Evolutionary conservation across 2,797 vertebrate genomes (phyloP), one percentile per base, ranked within the genome.

Genomic region (Myotis pilosus): DNA sequence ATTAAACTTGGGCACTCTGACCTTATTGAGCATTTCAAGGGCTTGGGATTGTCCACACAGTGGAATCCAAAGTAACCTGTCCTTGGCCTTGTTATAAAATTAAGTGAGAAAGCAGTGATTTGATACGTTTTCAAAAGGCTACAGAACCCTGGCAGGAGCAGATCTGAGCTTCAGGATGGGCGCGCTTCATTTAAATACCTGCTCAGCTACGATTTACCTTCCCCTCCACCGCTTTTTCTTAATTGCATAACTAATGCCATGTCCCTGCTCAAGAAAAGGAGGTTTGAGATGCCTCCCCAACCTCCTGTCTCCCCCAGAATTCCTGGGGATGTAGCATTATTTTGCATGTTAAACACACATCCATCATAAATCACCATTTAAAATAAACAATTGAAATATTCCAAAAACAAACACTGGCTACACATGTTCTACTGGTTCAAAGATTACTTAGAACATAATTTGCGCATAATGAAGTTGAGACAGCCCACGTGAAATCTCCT

Each of bases 401-500:
- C 88, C 75, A 94, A 97, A 98, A 97, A 96, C 93, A 97, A 98
- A 96, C 93, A 95, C 79, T 92, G 87, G 85, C 78, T 96, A 66
- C 53, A 72, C 83, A 96, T 93, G 95, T 97, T 96, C 86, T 30
- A 78, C 60, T 28, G 2, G 96, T 97, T 96, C 94, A 93, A 96
- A 97, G 97, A 97, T 96, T 92, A 96, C 92, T 86, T 93, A 62
- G 83, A 97, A 97, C 91, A 94, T 96, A 96, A 98, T 97, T 97
- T 96, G 96, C 22, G 38, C 92, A 92, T 96, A 96, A 98, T 91
- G 92, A 97, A 97, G 88, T 75, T 12, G 94, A 87, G 96, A 89
- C 36, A 44, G 97, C 94, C 96, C 71, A 96, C 94, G 82, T 89
- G 95, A 97, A 97, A 97, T 95, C 93, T 51, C 96, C 89, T 97